phyloP scores from a whole-genome alignment of 2,888 invertebrate genomes.

The Acleris literana region DNA sequence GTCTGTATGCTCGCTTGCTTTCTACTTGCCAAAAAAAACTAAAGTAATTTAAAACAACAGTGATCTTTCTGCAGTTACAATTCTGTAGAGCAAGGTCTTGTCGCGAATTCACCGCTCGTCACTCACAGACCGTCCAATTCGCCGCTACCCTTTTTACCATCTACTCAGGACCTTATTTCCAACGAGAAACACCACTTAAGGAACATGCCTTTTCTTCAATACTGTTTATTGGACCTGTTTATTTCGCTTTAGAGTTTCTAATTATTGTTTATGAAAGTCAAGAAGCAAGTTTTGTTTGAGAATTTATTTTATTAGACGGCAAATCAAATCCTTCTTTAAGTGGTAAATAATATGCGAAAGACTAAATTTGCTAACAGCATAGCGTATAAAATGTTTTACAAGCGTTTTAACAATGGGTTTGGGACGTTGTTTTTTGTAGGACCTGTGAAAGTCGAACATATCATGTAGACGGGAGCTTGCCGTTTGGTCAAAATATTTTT shows the following conservation, averaged over 20 bases:
- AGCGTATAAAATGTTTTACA: too few relatives aligned
- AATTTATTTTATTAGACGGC: not conserved
- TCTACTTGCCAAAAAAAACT: not conserved
- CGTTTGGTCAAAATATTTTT: too few relatives aligned
- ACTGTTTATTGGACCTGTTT: slow-evolving; percentile 29
- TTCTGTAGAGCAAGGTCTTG: slow-evolving; percentile 25
- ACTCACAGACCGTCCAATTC: slow-evolving; percentile 41
- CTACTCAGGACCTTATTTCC: slow-evolving; percentile 34
- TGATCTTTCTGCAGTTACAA: slow-evolving; percentile 18
- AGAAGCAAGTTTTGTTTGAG: not conserved
- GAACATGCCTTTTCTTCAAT: slow-evolving; percentile 37
- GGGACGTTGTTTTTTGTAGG: too few relatives aligned
- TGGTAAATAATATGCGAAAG: too few relatives aligned
- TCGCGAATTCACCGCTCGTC: slow-evolving; percentile 40
- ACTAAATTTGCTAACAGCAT: too few relatives aligned
- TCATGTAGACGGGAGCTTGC: too few relatives aligned
- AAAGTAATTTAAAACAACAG: slow-evolving; percentile 5
- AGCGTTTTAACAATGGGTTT: too few relatives aligned
- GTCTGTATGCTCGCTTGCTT: too few relatives aligned
- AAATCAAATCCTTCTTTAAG: too few relatives aligned
- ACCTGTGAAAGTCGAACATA: too few relatives aligned
- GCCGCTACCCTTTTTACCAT: slow-evolving; percentile 38
- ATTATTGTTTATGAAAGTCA: slow-evolving; percentile 19
- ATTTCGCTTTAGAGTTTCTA: slow-evolving; percentile 22
- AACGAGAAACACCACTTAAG: slow-evolving; percentile 39